Percentiles rank a stretch among this genome's conserved stretches.
Evolutionary conservation across 2,797 vertebrate genomes (phyloP).

Genomic region (Tenualosa thibaudeaui): DNA sequence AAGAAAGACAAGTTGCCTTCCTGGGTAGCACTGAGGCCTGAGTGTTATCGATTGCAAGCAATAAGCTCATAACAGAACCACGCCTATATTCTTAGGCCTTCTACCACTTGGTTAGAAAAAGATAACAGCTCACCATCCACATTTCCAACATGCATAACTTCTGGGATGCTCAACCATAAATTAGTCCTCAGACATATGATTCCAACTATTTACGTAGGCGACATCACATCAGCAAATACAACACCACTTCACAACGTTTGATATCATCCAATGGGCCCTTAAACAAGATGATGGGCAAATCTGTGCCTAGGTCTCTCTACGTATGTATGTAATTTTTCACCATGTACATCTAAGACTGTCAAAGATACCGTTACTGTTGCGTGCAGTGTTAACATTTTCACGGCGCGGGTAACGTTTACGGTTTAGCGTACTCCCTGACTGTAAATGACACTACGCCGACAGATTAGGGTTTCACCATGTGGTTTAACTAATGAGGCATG

Average conservation of each 20-base stretch:
- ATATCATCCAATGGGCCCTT: too few species aligned
- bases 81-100: too few species aligned
- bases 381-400: too few species aligned
- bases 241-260: not conserved
- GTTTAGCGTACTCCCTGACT: not conserved
- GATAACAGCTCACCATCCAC: not conserved
- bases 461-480: not conserved
- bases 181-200: not conserved
- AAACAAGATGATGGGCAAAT: not conserved
- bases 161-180: too few species aligned
- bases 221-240: not conserved
- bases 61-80: not conserved
- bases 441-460: not conserved
- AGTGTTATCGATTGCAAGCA: not conserved
- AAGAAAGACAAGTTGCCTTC: not conserved
- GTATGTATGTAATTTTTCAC: not conserved
- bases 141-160: too few species aligned
- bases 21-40: not conserved
- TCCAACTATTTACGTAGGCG: not conserved
- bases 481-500: not conserved
- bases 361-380: too few species aligned
- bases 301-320: not conserved
- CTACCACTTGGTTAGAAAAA: not conserved
- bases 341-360: too few species aligned
- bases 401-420: not conserved